phyloP scores from a whole-genome alignment of 2,888 invertebrate species.

The Lamellibrachia satsuma region DNA sequence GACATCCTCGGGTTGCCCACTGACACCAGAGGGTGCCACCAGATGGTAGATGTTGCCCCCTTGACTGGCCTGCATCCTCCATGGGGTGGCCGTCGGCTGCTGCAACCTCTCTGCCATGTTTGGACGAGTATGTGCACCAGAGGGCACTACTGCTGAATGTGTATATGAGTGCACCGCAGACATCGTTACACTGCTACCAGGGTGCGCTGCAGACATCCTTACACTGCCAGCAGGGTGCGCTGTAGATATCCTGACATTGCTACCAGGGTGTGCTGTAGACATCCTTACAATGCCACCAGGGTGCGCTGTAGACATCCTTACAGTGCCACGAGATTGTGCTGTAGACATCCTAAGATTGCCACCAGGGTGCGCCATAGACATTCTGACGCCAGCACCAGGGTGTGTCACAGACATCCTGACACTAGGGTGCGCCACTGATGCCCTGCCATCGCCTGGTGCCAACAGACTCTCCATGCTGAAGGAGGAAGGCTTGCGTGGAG shows the following conservation, averaged over 20 bases:
- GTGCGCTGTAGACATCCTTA: background rate
- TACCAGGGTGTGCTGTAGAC: background rate
- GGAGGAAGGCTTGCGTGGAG: background rate
- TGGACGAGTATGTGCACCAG: background rate
- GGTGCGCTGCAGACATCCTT: too few species aligned
- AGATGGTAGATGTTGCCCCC: background rate
- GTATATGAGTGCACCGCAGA: too few species aligned
- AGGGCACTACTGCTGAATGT: too few species aligned
- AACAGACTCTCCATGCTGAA: slow-evolving; percentile 4
- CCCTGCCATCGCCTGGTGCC: background rate
- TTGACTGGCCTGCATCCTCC: background rate
- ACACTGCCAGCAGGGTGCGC: background rate
- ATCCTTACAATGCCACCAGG: background rate
- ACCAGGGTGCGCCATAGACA: too few species aligned
- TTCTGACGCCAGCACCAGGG: background rate
- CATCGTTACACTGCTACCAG: too few species aligned
- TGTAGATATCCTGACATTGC: background rate
- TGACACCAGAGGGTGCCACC: background rate
- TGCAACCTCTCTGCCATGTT: background rate
- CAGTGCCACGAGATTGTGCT: background rate
- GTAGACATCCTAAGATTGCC: background rate
- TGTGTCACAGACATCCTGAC: background rate
- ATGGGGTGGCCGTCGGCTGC: background rate
- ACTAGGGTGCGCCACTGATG: too few species aligned
- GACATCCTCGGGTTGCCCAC: background rate